Evolutionary conservation across 2,113 vertebrate genomes (phyloP), one percentile per base, ranked within the genome.

Genomic region (Clarias magur): DNA sequence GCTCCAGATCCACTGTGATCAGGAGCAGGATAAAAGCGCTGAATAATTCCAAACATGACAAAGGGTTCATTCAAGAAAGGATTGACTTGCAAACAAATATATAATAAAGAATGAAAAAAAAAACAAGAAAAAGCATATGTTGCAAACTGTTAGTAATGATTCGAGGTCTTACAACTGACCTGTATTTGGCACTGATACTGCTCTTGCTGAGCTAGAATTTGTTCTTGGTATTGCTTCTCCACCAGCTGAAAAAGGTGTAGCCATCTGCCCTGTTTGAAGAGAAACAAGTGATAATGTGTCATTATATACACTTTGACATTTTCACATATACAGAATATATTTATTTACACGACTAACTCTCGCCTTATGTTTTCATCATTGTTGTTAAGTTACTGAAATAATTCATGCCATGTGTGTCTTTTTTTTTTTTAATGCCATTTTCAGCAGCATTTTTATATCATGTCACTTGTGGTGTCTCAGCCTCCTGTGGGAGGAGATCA

Each of bases 181-280:
- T 98, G 97, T 90, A 99, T 97, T 91, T 99, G 98, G 92, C 94
- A 96, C 94, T 96, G 96, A 92, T 99, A 98, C 85, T 98, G 96
- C 65, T 97, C 97, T 91, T 98, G 97, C 92, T 98, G 98, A 86
- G 96, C 96, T 11, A 94, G 93, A 83, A 99, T 98, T 90, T 99
- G 97, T 23, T 97, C 96, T 88, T 98, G 97, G 90, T 97, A 98
- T 93, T 98, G 98, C 87, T 96, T 97, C 92, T 99, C 97, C 83
- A 99, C 96, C 91, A 97, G 93, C 88, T 92, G 95, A 93, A 99
- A 95, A 1, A 99, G 95, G 48, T 97, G 97, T 13, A 98, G 89
- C 98, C 97, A 99, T 92, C 95, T 96, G 42, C 95, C 91, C 98
- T 99, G 90, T 91, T 82, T 93, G 65, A 93, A 48, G 83, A 94